These are phyloP conservation scores for Vanessa cardui DNA, from an alignment of 2,888 invertebrate genomes.

Conservation along the genomic window DNA sequence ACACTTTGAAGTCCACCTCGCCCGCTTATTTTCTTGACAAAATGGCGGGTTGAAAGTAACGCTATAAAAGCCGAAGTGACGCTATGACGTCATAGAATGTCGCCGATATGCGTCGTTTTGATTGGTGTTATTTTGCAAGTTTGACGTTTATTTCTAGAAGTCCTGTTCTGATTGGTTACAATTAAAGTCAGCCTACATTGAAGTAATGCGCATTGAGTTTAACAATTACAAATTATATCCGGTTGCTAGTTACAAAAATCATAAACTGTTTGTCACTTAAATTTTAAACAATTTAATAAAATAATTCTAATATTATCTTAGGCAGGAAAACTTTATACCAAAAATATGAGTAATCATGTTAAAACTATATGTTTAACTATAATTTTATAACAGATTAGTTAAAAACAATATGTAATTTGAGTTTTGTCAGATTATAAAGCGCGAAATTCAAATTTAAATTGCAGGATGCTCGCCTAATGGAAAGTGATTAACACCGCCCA, in stretches of 20 bases:
- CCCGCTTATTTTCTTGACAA: constrained; percentile 31
- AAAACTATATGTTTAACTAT: too few species aligned
- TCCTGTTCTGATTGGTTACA: neutral
- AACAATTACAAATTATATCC: neutral
- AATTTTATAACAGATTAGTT: too few species aligned
- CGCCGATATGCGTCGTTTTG: constrained; percentile 8
- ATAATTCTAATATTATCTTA: too few species aligned
- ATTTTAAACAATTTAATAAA: too few species aligned
- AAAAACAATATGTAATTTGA: too few species aligned
- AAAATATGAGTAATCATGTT: too few species aligned
- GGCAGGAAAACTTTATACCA: too few species aligned
- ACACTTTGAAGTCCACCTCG: constrained; percentile 20
- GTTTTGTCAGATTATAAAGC: too few species aligned
- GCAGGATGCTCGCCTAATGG: too few species aligned
- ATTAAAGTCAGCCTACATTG: neutral
- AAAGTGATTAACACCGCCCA: too few species aligned
- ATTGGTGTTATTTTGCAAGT: constrained; percentile 9
- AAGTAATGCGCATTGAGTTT: neutral
- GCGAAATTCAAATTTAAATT: too few species aligned
- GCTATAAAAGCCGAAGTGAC: constrained; percentile 27
- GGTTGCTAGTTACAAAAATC: neutral
- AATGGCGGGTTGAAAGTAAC: constrained; percentile 37
- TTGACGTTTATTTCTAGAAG: neutral
- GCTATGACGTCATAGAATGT: constrained; percentile 31
- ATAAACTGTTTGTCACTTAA: too few species aligned